Evolutionary conservation across 2,888 invertebrate species (phyloP).

Genomic region (Thereva nobilitata): DNA sequence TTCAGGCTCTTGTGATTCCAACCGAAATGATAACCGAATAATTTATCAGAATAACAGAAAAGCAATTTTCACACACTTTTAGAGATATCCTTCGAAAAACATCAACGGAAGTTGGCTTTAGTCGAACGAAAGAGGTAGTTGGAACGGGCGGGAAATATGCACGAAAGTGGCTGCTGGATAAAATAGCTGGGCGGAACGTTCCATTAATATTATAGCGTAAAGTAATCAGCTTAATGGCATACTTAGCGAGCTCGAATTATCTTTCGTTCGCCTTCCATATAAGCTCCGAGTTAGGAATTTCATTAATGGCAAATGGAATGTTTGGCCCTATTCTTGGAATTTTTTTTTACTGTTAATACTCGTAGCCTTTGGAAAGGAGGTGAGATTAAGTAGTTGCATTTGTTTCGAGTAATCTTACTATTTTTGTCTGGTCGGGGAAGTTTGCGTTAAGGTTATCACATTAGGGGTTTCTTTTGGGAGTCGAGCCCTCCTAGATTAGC

Average conservation of each 20-base stretch:
- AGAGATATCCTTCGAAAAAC: slow-evolving; percentile 13
- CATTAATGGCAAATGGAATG: slow-evolving; percentile 30
- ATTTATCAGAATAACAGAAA: slow-evolving; percentile 25
- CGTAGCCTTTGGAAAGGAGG: not conserved
- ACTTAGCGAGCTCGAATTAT: slow-evolving; percentile 25
- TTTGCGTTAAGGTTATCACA: too few species aligned
- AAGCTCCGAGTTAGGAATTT: slow-evolving; percentile 16
- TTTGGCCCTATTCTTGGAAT: slow-evolving; percentile 8
- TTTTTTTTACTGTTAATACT: slow-evolving; percentile 19
- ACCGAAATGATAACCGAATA: slow-evolving; percentile 27
- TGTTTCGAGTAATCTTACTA: too few species aligned
- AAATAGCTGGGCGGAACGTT: slow-evolving; percentile 12
- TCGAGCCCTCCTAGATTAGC: too few species aligned
- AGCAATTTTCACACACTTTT: slow-evolving; percentile 26
- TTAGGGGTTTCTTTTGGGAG: too few species aligned
- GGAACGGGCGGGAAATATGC: not conserved
- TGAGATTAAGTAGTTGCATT: too few species aligned
- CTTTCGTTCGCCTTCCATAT: slow-evolving; percentile 7
- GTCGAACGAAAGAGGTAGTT: not conserved
- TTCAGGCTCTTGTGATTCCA: slow-evolving; percentile 2
- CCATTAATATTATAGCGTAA: slow-evolving; percentile 23
- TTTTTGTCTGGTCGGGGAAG: too few species aligned
- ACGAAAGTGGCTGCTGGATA: slow-evolving; percentile 2
- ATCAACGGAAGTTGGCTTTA: not conserved
- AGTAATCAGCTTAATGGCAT: slow-evolving; percentile 32